A percentile compares a stretch with the other conserved stretches of the same genome.
Conservation (phyloP, 2,888 invertebrate genomes). For the Seira sanloemensis region DNA sequence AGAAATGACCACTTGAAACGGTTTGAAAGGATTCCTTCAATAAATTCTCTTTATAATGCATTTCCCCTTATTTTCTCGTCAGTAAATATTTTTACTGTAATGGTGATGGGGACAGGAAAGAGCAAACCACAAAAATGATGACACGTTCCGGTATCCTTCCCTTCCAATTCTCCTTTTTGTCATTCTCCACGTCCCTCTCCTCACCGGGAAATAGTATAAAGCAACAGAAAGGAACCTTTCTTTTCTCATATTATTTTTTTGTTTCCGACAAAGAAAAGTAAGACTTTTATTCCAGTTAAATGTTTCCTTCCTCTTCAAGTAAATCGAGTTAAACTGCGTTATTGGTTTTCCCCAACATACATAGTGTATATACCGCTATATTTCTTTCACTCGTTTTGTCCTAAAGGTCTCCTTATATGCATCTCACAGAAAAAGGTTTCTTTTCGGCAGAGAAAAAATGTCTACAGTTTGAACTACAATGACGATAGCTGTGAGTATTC, state of each 20-base stretch:
- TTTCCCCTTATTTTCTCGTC: slow-evolving; percentile 35
- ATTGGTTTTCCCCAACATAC: slow-evolving; percentile 16
- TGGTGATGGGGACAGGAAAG: neutral
- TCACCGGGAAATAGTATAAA: neutral
- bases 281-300: slow-evolving; percentile 32
- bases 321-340: slow-evolving; percentile 50
- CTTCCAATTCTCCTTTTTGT: neutral
- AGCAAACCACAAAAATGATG: slow-evolving; percentile 39
- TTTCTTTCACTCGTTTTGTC: slow-evolving; percentile 2
- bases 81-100: no score
- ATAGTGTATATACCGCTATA: slow-evolving; percentile 32
- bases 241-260: slow-evolving; percentile 22
- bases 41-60: slow-evolving; percentile 3
- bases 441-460: neutral
- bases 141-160: slow-evolving; percentile 41
- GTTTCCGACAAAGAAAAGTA: neutral
- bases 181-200: neutral
- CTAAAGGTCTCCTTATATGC: neutral
- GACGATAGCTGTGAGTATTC: neutral
- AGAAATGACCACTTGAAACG: neutral
- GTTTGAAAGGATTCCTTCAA: neutral
- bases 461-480: neutral
- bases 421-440: neutral
- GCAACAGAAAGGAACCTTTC: slow-evolving; percentile 36
- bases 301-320: slow-evolving; percentile 60